Evolutionary conservation across 30 jellyfish, hydroid and myxozoan species (phyloP).

Genomic region (Phacellophora camtschatica): DNA sequence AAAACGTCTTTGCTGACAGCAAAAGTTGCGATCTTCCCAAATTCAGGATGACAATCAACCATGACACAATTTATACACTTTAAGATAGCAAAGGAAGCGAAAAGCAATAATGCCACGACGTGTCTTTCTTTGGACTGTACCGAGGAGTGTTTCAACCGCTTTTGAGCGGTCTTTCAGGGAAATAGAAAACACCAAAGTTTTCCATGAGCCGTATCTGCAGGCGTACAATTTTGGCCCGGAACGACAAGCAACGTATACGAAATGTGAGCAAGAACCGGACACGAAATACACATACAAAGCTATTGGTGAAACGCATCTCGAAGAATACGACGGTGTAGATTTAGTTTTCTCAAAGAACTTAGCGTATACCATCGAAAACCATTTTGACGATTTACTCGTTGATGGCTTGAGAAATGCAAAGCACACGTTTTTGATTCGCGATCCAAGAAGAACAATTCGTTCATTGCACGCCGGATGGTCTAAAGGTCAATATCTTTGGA

Average conservation of each 20-base stretch:
- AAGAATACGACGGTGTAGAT: constrained; percentile 74
- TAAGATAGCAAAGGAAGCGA: no score
- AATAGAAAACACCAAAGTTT: constrained; percentile 64
- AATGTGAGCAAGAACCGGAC: constrained; percentile 33
- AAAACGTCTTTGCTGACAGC: no score
- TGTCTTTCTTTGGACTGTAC: constrained; percentile 97
- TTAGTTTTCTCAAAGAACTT: constrained; percentile 76
- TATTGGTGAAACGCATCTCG: constrained; percentile 19
- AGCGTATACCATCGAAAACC: constrained; percentile 72
- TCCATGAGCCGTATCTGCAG: constrained; percentile 88
- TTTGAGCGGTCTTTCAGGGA: constrained; percentile 91
- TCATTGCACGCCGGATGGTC: constrained; percentile 79
- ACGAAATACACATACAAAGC: constrained; percentile 23
- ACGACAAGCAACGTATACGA: constrained; percentile 70
- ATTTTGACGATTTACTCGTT: constrained; percentile 36
- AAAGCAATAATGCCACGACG: no score
- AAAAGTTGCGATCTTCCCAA: no score
- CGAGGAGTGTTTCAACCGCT: constrained; percentile 94
- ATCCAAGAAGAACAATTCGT: constrained; percentile 72
- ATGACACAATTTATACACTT: no score
- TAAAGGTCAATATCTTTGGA: constrained; percentile 75
- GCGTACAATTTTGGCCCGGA: constrained; percentile 92
- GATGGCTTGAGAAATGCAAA: constrained; percentile 36
- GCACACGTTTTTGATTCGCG: constrained; percentile 85
- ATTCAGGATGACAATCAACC: no score